Evolutionary conservation across 2,888 invertebrate genomes (phyloP).

Genomic region (Uropetala carovei): DNA sequence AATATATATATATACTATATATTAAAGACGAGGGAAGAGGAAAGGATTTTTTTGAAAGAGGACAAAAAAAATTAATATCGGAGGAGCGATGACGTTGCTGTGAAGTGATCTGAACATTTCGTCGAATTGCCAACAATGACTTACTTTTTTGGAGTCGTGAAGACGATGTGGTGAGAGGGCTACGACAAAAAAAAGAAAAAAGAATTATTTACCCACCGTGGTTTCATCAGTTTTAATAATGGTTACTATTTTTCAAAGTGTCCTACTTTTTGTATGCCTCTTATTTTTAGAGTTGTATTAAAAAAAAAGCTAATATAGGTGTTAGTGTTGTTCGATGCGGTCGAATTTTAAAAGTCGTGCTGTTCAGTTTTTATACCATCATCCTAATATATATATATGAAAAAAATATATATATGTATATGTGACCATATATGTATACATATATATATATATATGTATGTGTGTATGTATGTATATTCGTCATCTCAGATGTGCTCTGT

Average conservation of each 20-base stretch:
- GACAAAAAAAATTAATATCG: not conserved
- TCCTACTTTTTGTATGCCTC: slow-evolving; percentile 64
- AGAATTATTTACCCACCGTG: slow-evolving; percentile 55
- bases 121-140: slow-evolving; percentile 44
- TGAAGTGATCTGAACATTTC: slow-evolving; percentile 54
- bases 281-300: slow-evolving; percentile 64
- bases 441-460: slow-evolving; percentile 45
- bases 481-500: not conserved
- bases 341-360: slow-evolving; percentile 55
- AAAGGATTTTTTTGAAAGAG: not conserved
- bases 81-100: not conserved
- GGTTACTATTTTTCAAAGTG: slow-evolving; percentile 64
- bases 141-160: not conserved
- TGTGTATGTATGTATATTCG: slow-evolving; percentile 43
- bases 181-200: not conserved
- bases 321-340: slow-evolving; percentile 62
- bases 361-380: slow-evolving; percentile 61
- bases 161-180: not conserved
- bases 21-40: not conserved
- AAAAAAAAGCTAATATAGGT: slow-evolving; percentile 61
- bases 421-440: slow-evolving; percentile 8
- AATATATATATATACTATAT: no score
- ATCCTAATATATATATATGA: slow-evolving; percentile 38
- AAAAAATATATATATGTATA: slow-evolving; percentile 26
- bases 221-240: slow-evolving; percentile 63